Percentiles rank a stretch among this genome's conserved stretches.
Conservation (phyloP, 2,797 vertebrate species). For the Falco peregrinus region DNA sequence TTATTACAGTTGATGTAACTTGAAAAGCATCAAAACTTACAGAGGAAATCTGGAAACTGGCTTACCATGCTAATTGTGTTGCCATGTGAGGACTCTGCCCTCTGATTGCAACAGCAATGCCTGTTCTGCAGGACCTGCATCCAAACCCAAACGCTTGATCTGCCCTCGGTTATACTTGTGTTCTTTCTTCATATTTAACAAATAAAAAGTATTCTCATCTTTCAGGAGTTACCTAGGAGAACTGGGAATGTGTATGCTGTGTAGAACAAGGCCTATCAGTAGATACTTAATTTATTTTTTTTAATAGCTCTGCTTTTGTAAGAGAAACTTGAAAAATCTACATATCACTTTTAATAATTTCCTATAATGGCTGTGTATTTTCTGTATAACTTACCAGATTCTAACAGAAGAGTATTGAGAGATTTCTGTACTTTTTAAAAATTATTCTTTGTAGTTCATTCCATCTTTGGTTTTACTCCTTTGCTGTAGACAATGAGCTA, state of each 20-base stretch:
- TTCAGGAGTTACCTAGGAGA: neutral
- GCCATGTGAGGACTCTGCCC: neutral
- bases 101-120: neutral
- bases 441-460: neutral
- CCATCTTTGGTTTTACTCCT: neutral
- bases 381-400: neutral
- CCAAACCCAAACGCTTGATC: neutral
- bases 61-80: neutral
- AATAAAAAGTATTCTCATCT: neutral
- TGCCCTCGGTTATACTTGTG: neutral
- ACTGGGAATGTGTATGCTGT: neutral
- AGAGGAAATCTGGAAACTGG: neutral
- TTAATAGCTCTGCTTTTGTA: neutral
- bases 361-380: neutral
- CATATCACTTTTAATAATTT: neutral
- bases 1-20: neutral
- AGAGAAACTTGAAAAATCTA: neutral
- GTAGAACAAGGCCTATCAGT: neutral
- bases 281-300: neutral
- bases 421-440: neutral
- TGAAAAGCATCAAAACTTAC: neutral
- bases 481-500: neutral
- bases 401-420: neutral
- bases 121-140: neutral
- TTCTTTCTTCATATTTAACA: neutral